Conservation (phyloP, 2,888 invertebrate genomes). For the Didymodactylos carnosus region DNA sequence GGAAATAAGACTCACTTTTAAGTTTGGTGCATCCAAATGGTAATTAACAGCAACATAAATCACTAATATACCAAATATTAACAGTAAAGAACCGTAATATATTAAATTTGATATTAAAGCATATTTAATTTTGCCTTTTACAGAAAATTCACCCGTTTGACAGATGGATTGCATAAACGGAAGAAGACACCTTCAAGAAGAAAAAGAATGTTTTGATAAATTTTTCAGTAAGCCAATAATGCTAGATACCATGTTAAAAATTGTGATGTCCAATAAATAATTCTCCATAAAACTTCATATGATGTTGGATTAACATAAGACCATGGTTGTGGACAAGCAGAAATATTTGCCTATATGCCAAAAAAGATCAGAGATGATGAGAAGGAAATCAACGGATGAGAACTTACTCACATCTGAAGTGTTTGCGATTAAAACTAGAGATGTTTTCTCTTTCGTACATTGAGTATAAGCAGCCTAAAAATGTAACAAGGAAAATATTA, state of each 20-base stretch:
- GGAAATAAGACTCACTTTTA: not conserved
- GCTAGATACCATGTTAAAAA: constrained; percentile 60
- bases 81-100: constrained; percentile 84
- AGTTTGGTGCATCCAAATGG: not conserved
- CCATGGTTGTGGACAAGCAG: constrained; percentile 1
- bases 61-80: constrained; percentile 75
- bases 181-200: constrained; percentile 49
- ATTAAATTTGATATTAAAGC: constrained; percentile 88
- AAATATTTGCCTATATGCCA: too few species aligned
- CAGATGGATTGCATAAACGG: constrained; percentile 98
- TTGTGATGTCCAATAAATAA: constrained; percentile 97
- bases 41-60: constrained; percentile 80
- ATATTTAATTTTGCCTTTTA: constrained; percentile 75
- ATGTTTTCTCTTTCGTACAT: too few species aligned
- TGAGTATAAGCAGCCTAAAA: too few species aligned
- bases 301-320: constrained; percentile 54
- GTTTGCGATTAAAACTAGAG: too few species aligned
- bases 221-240: too few species aligned
- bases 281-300: constrained; percentile 75
- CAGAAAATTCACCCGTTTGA: constrained; percentile 73
- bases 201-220: not conserved
- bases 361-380: too few species aligned
- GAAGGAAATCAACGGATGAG: too few species aligned
- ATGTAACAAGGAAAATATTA: not conserved
- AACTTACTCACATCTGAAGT: too few species aligned